Base-by-base conservation (phyloP, 2,888 invertebrate species). In the Mellilla xanthometata region DNA sequence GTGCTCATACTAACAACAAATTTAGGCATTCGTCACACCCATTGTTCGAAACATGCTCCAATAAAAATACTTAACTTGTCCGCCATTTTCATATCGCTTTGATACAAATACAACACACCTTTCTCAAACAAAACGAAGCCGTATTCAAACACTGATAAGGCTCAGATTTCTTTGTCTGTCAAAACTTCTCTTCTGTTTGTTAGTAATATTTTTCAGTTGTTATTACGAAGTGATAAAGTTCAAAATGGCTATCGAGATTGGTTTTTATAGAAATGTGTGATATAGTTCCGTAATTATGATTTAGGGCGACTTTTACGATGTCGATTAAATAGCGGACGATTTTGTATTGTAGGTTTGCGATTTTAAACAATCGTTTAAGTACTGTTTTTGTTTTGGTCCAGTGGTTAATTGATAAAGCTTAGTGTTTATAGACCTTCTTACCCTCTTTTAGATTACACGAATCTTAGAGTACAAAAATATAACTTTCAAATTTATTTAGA, bases 11-110 rank as follows among this genome's bases (percentile, higher is more conserved):
- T 32, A 29, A 48, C 41, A 35, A 45, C 45, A 43, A 52, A 54
- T 51, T 41, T 42, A 52, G 46, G 41, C 32, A 49, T 49, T 39
- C 48, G 48, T 54, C 50, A 61, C 61, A 65, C 59, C 67, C 68
- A 71, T 71, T 71, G 71, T 71, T 69, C 60, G 56, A 58, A 68
- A 60, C 64, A 65, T 61, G 65, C 62, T 65, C 68, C 66, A 72
- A 72, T 70, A 68, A 70, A 72, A 69, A 68, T 68, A 65, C 67
- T 63, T 60, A 64, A 65, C 49, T 61, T 56, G 36, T 63, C 55
- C 62, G 71, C 71, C 72, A 71, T 71, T 65, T 69, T 65, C 64
- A 66, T 65, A 70, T 62, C 49, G 68, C 49, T 50, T 60, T 58
- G 62, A 66, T 60, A 60, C 58, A 64, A 67, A 61, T 56, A 60